Evolutionary conservation across 2,888 invertebrate genomes (phyloP), one percentile per base, ranked within the genome.

Genomic region (Leptopilina syphax): DNA sequence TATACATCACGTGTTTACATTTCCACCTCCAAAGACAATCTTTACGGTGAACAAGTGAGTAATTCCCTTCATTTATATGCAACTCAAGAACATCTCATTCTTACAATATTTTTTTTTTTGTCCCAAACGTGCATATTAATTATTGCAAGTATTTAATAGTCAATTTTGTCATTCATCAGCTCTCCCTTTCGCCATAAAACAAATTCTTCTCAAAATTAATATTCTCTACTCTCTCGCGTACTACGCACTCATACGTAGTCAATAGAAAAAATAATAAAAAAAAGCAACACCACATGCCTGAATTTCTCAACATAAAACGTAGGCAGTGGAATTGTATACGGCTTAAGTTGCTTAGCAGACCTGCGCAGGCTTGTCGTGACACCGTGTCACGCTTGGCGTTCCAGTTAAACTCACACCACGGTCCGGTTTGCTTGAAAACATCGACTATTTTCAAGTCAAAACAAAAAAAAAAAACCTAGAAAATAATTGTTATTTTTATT

Each of bases 391-490:
- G 87, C 87, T 86, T 86, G 79, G 84, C 87, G 89, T 90, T 90
- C 87, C 89, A 90, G 90, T 90, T 87, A 85, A 85, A 88, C 86
- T 88, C 85, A 81, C 86, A 85, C 88, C 86, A 85, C 85, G 87
- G 84, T 81, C 84, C 86, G 86, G 84, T 83, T 80, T 83, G 83
- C 78, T 67, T 63, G 60, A 77, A 34, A 68, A 47, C 79, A 44
- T 77, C 76, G 70, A 41, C 68, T n/a, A 57, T 41, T 78, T 65
- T 70, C 60, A 63, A 54, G 41, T 44, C 63, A 68, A 70, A 47
- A 24, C 18, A 47, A 70, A 70, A 60, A 70, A 47, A 24, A 47
- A 47, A 70, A 70, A 50, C 54, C 24, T 7, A 18, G 3, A 63
- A 73, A 9, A 10, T 50, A 10, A 50, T 73, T 57, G 34, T 54